These are phyloP conservation scores for Mallotus villosus DNA, from an alignment of 2,797 vertebrate genomes.

Conservation along the genomic window DNA sequence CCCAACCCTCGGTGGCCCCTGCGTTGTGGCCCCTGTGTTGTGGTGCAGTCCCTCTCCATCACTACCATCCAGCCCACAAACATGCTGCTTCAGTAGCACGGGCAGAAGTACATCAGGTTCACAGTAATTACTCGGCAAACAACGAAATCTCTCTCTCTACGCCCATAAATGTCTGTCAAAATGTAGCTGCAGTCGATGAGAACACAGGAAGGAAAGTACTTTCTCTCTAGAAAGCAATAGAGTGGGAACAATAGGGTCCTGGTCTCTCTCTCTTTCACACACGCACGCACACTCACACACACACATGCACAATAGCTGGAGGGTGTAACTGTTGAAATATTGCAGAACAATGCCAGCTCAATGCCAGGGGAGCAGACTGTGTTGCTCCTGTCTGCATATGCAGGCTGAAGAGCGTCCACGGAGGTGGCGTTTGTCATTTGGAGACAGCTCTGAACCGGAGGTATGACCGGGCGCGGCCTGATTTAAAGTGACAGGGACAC, in stretches of 20 bases:
- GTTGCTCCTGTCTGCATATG: slow-evolving; percentile 37
- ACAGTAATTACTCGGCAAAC: too few species aligned
- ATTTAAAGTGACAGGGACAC: slow-evolving; percentile 62
- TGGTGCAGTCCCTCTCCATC: background rate
- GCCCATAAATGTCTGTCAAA: background rate
- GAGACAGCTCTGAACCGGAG: slow-evolving; percentile 35
- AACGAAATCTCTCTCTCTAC: too few species aligned
- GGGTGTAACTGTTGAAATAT: slow-evolving; percentile 38
- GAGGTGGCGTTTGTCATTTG: slow-evolving; percentile 51
- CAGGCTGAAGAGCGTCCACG: slow-evolving; percentile 16
- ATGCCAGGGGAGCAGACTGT: slow-evolving; percentile 26
- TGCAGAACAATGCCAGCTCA: slow-evolving; percentile 31
- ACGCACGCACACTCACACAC: background rate
- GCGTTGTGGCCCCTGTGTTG: slow-evolving; percentile 21
- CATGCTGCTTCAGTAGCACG: background rate
- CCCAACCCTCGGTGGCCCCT: background rate
- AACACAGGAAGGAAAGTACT: background rate
- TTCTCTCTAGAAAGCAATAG: too few species aligned
- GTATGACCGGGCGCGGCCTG: slow-evolving; percentile 36
- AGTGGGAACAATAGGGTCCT: too few species aligned
- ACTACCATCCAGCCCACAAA: background rate
- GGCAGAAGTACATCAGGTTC: background rate
- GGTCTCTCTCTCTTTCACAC: too few species aligned
- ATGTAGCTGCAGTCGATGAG: background rate
- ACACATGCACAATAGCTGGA: background rate